These are phyloP conservation scores for Chymomyza caudatula DNA, from an alignment of 2,888 invertebrate species.

Conservation along the genomic window DNA sequence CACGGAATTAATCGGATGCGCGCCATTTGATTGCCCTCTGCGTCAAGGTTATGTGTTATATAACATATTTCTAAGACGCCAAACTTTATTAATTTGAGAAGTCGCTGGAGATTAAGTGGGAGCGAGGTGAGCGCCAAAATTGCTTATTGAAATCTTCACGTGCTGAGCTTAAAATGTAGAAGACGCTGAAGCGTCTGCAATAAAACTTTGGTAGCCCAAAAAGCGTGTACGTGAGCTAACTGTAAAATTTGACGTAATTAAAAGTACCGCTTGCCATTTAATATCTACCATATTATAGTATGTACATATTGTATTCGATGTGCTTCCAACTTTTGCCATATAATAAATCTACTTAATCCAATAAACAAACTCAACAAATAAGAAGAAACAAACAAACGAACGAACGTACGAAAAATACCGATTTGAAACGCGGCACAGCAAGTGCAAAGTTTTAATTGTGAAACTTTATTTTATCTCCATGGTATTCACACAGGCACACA, in stretches of 20 bases:
- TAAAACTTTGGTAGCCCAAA: not conserved
- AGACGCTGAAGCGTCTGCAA: not conserved
- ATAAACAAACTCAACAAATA: conserved; percentile 39
- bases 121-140: not conserved
- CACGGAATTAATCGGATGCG: not conserved
- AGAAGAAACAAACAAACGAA: conserved; percentile 1
- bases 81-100: not conserved
- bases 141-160: not conserved
- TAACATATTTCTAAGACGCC: not conserved
- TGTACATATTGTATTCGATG: conserved; percentile 16
- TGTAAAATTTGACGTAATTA: conserved; percentile 60
- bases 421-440: conserved; percentile 54
- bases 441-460: conserved; percentile 68
- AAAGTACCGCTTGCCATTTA: conserved; percentile 43
- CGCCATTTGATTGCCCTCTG: not conserved
- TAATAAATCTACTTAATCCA: conserved; percentile 65
- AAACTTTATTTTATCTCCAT: conserved; percentile 46
- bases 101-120: not conserved
- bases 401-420: not conserved
- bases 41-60: not conserved
- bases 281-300: conserved; percentile 18
- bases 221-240: conserved; percentile 47
- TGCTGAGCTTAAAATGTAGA: not conserved
- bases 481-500: conserved; percentile 11
- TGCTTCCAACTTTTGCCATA: conserved; percentile 38